Percentiles rank a stretch among this genome's conserved stretches.
These are phyloP conservation scores for Stomatorhinus walkeri DNA, from an alignment of 2,797 vertebrate species.

Conservation along the genomic window DNA sequence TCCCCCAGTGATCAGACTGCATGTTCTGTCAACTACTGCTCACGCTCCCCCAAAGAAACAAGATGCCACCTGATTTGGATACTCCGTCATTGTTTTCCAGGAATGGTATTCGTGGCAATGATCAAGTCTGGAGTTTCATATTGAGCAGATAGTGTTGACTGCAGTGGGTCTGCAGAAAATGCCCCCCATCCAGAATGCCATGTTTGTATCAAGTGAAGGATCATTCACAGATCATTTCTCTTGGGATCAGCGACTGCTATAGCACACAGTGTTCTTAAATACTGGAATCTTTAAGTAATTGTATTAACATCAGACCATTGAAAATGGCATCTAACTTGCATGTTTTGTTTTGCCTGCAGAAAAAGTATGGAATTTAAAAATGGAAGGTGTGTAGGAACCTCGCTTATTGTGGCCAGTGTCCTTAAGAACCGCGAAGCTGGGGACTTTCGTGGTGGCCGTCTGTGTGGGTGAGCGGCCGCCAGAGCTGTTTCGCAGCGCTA, in stretches of 20 bases:
- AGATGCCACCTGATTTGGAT: background rate
- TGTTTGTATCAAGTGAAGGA: background rate
- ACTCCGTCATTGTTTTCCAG: constrained; percentile 39
- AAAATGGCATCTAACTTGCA: no score
- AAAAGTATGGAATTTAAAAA: background rate
- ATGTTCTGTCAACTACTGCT: constrained; percentile 41
- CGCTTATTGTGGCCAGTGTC: no score
- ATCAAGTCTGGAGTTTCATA: constrained; percentile 67
- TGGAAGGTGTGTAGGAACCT: no score
- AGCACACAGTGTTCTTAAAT: background rate
- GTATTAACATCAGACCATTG: background rate
- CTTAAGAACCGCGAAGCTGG: no score
- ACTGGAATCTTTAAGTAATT: background rate
- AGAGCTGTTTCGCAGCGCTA: no score
- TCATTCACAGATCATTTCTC: background rate
- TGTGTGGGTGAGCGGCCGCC: no score
- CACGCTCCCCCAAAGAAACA: background rate
- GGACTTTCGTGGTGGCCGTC: no score
- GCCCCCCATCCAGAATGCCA: constrained; percentile 52
- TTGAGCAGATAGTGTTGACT: constrained; percentile 52
- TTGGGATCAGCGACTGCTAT: background rate
- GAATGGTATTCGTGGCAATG: constrained; percentile 63
- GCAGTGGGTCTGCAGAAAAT: constrained; percentile 46
- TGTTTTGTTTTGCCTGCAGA: no score
- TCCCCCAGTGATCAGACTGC: constrained; percentile 55